A percentile compares a stretch with the other conserved stretches of the same genome.
These are phyloP conservation scores for Sebastes itinus DNA, from an alignment of 2,797 vertebrate species.

Conservation along the genomic window DNA sequence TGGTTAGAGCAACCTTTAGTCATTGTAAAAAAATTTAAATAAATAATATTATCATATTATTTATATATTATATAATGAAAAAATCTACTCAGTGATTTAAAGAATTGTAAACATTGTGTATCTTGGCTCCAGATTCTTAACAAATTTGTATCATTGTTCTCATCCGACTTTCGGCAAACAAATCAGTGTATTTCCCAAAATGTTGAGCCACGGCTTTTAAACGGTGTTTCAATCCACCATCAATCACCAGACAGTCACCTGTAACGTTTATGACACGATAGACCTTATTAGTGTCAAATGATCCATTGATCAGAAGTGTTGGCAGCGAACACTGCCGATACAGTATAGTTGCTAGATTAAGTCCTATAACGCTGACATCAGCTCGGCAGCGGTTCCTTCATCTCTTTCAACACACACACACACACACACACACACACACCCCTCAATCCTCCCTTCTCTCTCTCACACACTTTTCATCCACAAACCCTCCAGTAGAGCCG, in stretches of 20 bases:
- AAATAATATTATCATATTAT: too few relatives aligned
- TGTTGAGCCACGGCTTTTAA: not conserved
- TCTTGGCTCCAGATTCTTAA: not conserved
- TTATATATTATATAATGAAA: not conserved
- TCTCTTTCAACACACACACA: slow-evolving; percentile 13
- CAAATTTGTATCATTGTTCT: not conserved
- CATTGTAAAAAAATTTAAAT: too few relatives aligned
- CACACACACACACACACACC: slow-evolving; percentile 4
- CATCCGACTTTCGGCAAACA: not conserved
- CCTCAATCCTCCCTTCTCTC: not conserved
- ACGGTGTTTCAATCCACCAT: not conserved
- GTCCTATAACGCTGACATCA: slow-evolving; percentile 47
- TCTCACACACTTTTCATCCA: slow-evolving; percentile 8
- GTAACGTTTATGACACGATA: not conserved
- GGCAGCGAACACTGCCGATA: slow-evolving; percentile 16
- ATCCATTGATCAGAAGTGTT: slow-evolving; percentile 17
- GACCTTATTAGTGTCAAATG: slow-evolving; percentile 27
- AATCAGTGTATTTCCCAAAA: not conserved
- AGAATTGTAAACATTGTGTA: not conserved
- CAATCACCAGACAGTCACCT: not conserved
- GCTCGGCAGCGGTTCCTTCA: slow-evolving; percentile 27
- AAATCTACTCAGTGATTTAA: not conserved
- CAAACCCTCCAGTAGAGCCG: not conserved
- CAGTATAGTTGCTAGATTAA: slow-evolving; percentile 33
- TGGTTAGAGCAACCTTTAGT: not conserved